Base-by-base conservation (phyloP, 2,888 invertebrate species). In the Phorcus lineatus region DNA sequence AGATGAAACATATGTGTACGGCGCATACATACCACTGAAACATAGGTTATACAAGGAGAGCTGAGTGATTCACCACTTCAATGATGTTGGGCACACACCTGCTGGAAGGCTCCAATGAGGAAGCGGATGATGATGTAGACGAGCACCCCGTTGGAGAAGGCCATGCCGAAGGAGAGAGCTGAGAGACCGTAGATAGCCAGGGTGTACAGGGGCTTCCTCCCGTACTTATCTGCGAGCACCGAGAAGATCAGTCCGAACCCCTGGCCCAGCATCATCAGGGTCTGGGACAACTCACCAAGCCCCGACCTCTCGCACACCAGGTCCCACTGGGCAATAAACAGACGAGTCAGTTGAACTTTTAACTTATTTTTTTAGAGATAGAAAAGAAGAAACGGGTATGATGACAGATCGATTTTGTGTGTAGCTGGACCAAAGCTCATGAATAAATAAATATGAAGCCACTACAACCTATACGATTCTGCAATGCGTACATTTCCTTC, bases 241-340 rank as follows among this genome's bases (percentile, higher is more conserved):
- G 88, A 83, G 76, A 87, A 88, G 3, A 85, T 19, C 2, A 88
- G 19, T 11, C 90, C 89, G 4, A 88, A 70, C 19, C 83, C 85
- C 77, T 89, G 88, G 2, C 90, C 90, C 9, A 85, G 74, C 55
- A 82, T 82, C 54, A 89, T 81, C 2, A 88, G 74, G 0, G 89
- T 87, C 83, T 90, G 90, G 0, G 86, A 86, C 11, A 88, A 75
- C 77, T 89, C 89, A 6, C 82, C 83, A 53, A 88, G 79, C 13
- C 86, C 87, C 55, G 84, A 83, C 19, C 83, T 83, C 22, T 85
- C 85, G 77, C 90, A 90, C 0, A 90, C 89, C 55, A 90, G 74
- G 74, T 86, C 82, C 86, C 86, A 85, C 85, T 85, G 82, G 13
- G 78, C 81, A 16, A 17, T 36, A 36, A 36, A 36, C 36, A 36